Base-by-base conservation (phyloP, 2,888 invertebrate species). In the Ophraella communa region DNA sequence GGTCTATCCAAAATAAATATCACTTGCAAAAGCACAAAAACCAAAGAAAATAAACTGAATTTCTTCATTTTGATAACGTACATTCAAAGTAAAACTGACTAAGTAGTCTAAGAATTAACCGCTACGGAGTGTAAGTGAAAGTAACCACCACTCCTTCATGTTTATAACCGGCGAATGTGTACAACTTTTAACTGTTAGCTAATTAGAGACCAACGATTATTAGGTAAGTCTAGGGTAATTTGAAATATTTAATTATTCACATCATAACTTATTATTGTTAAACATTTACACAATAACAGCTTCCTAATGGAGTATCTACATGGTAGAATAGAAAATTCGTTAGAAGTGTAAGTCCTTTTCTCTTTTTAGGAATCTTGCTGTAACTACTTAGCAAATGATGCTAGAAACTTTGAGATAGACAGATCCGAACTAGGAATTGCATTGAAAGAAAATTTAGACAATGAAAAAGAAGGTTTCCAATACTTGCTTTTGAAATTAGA, bases 51-150 rank as follows among this genome's bases (percentile, higher is more conserved):
- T 57, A 75, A 66, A 71, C 65, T 66, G 35, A 65, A 64, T 60
- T 73, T 66, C 64, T 75, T 76, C 78, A 78, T 78, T 59, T 67
- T 66, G 54, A 57, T 64, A 58, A 62, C 49, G 21, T 53, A 35
- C 66, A 71, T 66, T 60, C 55, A 61, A 62, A 64, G 55, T 49
- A 62, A 62, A 64, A 62, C 64, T 49, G 42, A 63, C 65, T 62
- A 62, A 59, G 57, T 61, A 65, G 17, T 66, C 63, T 61, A 66
- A 67, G 62, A 62, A 67, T 54, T 45, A 52, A 64, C 66, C 63
- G 69, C 70, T 70, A 70, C 71, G 69, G 74, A 76, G 74, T 70
- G 70, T 73, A 74, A 74, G 80, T 79, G 80, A 80, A 80, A 80
- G 80, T 79, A 69, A 65, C 77, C 79, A 78, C 79, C 78, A 77